phyloP scores from a whole-genome alignment of 2,888 invertebrate species.

The Epirrita christyi region DNA sequence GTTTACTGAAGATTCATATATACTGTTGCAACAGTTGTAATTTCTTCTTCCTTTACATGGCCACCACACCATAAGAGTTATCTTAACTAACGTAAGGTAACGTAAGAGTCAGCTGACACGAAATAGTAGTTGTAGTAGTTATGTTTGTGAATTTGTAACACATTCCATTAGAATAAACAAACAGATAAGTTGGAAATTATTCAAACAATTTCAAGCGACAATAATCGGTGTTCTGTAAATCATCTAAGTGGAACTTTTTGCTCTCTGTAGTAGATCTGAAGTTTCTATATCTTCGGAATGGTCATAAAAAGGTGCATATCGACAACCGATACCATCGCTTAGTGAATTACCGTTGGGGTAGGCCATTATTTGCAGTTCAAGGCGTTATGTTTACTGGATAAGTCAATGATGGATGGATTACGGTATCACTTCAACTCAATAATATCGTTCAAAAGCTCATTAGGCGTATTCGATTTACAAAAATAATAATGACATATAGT shows the following conservation, averaged over 20 bases:
- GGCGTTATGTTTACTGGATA: constrained; percentile 53
- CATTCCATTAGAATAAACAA: constrained; percentile 1
- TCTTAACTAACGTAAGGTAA: no score
- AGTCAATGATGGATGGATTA: constrained; percentile 22
- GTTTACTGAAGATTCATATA: no score
- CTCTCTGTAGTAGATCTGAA: constrained; percentile 50
- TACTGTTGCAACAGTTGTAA: no score
- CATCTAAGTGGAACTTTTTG: constrained; percentile 29
- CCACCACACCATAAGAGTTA: no score
- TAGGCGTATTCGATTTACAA: no score
- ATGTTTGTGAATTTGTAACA: no score
- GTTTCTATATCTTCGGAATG: constrained; percentile 66
- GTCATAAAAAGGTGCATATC: constrained; percentile 78
- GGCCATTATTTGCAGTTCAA: constrained; percentile 65
- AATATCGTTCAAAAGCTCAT: no score
- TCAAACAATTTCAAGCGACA: constrained; percentile 22
- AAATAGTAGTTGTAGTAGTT: no score
- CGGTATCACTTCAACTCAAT: neutral
- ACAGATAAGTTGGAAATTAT: constrained; percentile 11
- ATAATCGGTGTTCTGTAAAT: constrained; percentile 27
- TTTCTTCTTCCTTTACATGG: no score
- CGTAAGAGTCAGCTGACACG: no score
- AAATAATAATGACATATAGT: no score
- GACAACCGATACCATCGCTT: constrained; percentile 77
- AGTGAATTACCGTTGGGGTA: constrained; percentile 71